Base-by-base conservation (phyloP, 2,888 invertebrate genomes). In the Chirona hameri region DNA sequence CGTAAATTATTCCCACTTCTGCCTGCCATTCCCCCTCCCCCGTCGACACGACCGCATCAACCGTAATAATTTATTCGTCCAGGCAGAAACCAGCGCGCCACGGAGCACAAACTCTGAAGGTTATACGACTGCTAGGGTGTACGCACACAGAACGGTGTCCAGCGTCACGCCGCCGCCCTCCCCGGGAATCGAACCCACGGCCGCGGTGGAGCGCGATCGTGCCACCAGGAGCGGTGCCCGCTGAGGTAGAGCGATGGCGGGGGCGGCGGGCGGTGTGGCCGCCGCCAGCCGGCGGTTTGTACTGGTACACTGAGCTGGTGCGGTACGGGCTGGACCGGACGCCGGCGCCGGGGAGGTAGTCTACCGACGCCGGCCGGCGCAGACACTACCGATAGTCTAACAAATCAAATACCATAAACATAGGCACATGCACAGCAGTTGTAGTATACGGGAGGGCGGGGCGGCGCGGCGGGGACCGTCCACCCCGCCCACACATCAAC, bases 51-150 rank as follows among this genome's bases (percentile, higher is more conserved):
- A 27, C 65, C 65, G 5, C 46, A 1, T 76, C 76, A 76, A 76
- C 76, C 39, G 76, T 76, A 76, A 46, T 76, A 76, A 76, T 76
- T 76, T 76, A 76, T 76, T 76, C 24, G 72, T 46, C 46, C 76
- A 76, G 76, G 15, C 76, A 76, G 76, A 76, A 76, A 76, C 76
- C 76, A n/a, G 76, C 39, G 76, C 76, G 39, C 76, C 76, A 76
- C 39, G 7, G 24, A 46, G 76, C 52, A 18, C 18, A 46, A 76
- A 46, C 76, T 21, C 76, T 7, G 46, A 46, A 14, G 76, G 76
- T 76, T 76, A 76, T 24, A 76, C 39, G n/a, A 76, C 46, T 27
- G 31, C 76, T 76, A 46, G 46, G 46, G 46, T 27, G 76, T 21
- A 46, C 29, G 31, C 72, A 72, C 29, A 72, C 31, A 15, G 21